A percentile compares a stretch with the other conserved stretches of the same genome.
phyloP scores from a whole-genome alignment of 2,797 vertebrate species.

The Pangasius larnaudii region DNA sequence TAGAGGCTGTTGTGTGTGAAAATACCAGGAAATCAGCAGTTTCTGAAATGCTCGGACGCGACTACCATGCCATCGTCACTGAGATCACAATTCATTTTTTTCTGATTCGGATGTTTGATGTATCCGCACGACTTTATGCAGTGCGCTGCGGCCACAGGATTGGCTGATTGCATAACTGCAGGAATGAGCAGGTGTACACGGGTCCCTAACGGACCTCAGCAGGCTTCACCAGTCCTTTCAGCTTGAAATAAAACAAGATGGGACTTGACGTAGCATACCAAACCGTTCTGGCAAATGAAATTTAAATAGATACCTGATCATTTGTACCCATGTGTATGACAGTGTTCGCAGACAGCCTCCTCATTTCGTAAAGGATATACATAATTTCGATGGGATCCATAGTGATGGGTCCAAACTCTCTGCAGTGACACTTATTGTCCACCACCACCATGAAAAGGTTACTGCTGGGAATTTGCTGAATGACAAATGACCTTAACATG shows the following conservation, averaged over 20 bases:
- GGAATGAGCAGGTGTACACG: background rate
- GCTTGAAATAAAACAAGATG: conserved; percentile 5
- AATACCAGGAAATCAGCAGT: background rate
- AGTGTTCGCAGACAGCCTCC: background rate
- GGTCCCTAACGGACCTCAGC: background rate
- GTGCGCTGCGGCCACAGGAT: background rate
- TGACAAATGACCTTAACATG: conserved; percentile 91
- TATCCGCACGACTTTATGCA: background rate
- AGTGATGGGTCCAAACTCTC: conserved; percentile 84
- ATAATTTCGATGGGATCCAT: conserved; percentile 97
- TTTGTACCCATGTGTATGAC: background rate
- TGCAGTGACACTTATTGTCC: conserved; percentile 93
- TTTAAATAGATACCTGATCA: background rate
- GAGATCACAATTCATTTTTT: background rate
- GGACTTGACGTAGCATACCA: background rate
- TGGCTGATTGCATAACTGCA: background rate
- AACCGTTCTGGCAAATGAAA: background rate
- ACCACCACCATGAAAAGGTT: conserved; percentile 99
- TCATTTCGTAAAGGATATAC: conserved; percentile 88
- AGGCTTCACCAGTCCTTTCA: background rate
- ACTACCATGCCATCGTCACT: background rate
- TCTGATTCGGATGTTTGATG: background rate
- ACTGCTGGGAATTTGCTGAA: conserved; percentile 98
- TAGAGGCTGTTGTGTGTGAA: too few species aligned
- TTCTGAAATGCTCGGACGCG: background rate